Conservation (phyloP, 37 sponge, comb jelly and placozoan species). For the Beroe forskalii region DNA sequence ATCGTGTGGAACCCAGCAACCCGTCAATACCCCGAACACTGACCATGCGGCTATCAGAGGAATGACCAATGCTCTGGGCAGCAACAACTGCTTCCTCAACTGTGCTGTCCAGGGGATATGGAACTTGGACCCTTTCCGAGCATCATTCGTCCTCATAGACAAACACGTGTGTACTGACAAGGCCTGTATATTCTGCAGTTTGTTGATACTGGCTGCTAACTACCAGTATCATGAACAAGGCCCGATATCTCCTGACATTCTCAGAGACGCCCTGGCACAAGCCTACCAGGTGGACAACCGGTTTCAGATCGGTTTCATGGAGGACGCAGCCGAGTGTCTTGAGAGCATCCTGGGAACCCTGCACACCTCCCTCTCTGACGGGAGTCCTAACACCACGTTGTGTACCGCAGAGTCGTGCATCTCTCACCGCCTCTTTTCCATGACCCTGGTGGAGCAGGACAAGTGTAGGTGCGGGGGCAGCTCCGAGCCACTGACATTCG, state of each 20-base stretch:
- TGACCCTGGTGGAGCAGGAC: slow-evolving; percentile 57
- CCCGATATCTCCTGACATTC: slow-evolving; percentile 39
- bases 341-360: slow-evolving; percentile 38
- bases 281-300: slow-evolving; percentile 24
- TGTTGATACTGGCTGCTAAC: slow-evolving; percentile 19
- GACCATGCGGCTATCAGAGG: slow-evolving; percentile 47
- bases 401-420: slow-evolving; percentile 12
- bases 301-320: slow-evolving; percentile 61
- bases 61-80: slow-evolving; percentile 10
- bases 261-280: slow-evolving; percentile 38
- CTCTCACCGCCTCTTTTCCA: slow-evolving; percentile 51
- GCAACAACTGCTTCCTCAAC: slow-evolving; percentile 62
- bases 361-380: slow-evolving; percentile 22
- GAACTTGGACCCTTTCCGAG: slow-evolving; percentile 35
- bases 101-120: slow-evolving; percentile 53
- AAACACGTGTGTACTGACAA: slow-evolving; percentile 21
- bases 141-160: slow-evolving; percentile 11
- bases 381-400: not conserved
- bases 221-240: slow-evolving; percentile 34
- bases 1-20: not conserved
- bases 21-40: not conserved
- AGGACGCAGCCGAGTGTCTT: slow-evolving; percentile 61
- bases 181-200: slow-evolving; percentile 49
- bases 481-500: slow-evolving; percentile 57
- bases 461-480: not conserved